Base-by-base conservation (phyloP, 2,797 vertebrate genomes). In the Lithobates sylvaticus region DNA sequence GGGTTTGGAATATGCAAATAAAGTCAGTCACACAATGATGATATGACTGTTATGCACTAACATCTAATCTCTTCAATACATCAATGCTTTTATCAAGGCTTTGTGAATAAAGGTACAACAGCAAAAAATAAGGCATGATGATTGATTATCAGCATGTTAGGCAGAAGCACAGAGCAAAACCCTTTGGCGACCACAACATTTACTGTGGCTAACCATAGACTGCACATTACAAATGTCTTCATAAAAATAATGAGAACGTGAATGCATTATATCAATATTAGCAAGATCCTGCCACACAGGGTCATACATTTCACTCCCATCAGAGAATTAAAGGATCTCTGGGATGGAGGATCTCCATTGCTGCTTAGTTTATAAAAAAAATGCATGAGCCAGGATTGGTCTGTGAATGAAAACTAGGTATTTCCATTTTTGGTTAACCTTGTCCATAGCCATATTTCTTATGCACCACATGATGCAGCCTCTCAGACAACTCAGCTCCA, bases 401-500 rank as follows among this genome's bases (percentile, higher is more conserved):
- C 80, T 79, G 32, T 69, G 72, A 42, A 64, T 65, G 15, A 34
- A 54, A 47, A 79, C 78, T 50, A 80, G 65, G 78, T 58, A n/a
- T 36, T 69, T 71, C 54, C 72, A 13, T 13, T 81, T 80, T 74
- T 76, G 68, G 54, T 47, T 64, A 44, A 84, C 61, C 70, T 16
- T 75, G n/a, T 69, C 58, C 80, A 76, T 36, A 71, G 70, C 18
- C 32, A 23, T 18, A 64, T 73, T 65, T 65, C 29, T 32, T 64
- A 64, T 26, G 64, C 32, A 69, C 64, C 69, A 67, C 61, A 76
- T 71, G 32, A 64, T 68, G 39, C 42, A 74, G 74, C 50, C 44
- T 79, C 76, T 78, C 71, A 39, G 32, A 74, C 61, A 27, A 78
- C 29, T 67, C 86, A 87, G 26, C 86, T 75, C 70, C 81, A 84